Evolutionary conservation across 2,797 vertebrate species (phyloP).

Genomic region (Pogonophryne albipinna): DNA sequence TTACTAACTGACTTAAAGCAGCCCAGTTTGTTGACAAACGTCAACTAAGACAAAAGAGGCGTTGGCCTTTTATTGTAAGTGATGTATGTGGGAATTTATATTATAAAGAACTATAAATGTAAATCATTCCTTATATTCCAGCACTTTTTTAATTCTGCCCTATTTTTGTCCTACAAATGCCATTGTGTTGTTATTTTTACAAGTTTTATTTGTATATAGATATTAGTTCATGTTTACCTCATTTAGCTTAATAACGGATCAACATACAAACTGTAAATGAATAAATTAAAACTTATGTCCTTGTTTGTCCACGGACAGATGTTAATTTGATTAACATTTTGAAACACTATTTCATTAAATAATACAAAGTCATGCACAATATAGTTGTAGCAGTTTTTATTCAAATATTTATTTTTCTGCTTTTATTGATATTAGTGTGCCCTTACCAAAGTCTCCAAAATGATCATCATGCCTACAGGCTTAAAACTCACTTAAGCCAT

Average conservation of each 20-base stretch:
- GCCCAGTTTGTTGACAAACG: not conserved
- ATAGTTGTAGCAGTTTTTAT: not conserved
- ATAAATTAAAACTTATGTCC: not conserved
- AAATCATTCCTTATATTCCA: no score
- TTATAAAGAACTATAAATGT: no score
- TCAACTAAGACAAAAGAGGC: rapidly evolving
- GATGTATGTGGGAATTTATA: no score
- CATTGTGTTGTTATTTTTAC: no score
- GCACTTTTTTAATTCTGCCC: no score
- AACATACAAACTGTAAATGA: not conserved
- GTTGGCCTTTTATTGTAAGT: no score
- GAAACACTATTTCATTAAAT: not conserved
- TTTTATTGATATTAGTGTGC: not conserved
- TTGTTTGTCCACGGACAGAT: not conserved
- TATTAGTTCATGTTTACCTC: no score
- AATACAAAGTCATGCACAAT: not conserved
- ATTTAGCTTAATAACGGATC: not conserved
- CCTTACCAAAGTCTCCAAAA: not conserved
- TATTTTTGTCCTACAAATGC: no score
- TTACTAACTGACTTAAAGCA: not conserved
- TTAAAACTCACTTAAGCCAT: not conserved
- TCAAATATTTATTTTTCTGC: not conserved
- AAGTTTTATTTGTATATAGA: no score
- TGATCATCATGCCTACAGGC: not conserved
- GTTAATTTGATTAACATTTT: not conserved